phyloP scores from a whole-genome alignment of 2,113 vertebrate species.

The Pycnonotus jocosus region DNA sequence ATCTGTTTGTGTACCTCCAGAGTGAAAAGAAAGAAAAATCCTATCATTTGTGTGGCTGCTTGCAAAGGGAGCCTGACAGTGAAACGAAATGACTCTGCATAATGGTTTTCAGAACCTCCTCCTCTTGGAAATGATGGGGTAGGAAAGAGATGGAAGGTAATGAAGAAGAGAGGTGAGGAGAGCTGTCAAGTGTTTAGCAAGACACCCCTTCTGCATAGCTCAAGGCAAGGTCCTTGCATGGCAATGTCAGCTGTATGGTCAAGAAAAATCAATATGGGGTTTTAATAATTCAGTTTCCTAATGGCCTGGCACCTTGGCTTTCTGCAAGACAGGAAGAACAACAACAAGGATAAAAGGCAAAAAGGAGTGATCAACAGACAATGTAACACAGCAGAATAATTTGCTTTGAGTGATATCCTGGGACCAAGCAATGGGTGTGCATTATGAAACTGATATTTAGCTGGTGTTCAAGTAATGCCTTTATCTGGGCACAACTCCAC shows the following conservation, averaged over 20 bases:
- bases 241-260: background rate
- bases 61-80: background rate
- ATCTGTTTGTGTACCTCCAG: conserved; percentile 47
- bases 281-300: conserved; percentile 29
- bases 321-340: background rate
- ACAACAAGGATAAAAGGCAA: background rate
- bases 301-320: background rate
- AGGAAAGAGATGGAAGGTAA: background rate
- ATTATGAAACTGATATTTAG: background rate
- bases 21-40: conserved; percentile 5
- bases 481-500: background rate
- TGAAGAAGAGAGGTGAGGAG: background rate
- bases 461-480: background rate
- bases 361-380: background rate
- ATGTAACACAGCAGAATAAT: background rate
- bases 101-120: conserved; percentile 18
- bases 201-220: background rate
- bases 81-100: background rate
- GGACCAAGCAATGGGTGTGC: background rate
- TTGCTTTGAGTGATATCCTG: background rate
- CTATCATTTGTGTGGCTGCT: background rate
- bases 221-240: background rate
- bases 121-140: background rate
- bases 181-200: background rate
- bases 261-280: background rate